Conservation (phyloP, 2,797 vertebrate species). For the Xiphophorus birchmanni region DNA sequence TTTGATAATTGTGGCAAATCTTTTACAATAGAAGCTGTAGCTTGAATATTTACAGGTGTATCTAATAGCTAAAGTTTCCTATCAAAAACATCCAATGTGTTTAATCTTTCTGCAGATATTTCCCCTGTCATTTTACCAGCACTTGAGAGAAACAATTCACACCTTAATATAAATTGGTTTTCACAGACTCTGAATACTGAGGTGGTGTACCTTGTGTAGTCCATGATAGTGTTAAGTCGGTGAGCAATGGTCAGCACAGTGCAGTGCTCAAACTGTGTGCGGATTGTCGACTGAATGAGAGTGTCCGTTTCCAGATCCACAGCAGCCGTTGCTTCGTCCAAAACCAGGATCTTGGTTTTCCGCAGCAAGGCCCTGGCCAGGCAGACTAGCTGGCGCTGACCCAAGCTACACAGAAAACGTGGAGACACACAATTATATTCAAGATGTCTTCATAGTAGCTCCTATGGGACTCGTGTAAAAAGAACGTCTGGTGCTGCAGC, state of each 20-base stretch:
- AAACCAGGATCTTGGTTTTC: constrained; percentile 91
- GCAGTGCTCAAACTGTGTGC: constrained; percentile 88
- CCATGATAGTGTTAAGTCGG: constrained; percentile 90
- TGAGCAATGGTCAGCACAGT: constrained; percentile 94
- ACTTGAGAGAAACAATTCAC: neutral
- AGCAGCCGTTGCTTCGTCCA: constrained; percentile 95
- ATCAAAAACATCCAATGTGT: neutral
- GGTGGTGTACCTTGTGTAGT: constrained; percentile 86
- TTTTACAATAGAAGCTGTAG: neutral
- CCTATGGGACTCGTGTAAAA: neutral
- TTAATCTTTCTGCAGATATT: neutral
- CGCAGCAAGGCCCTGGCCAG: constrained; percentile 91
- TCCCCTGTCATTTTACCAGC: neutral
- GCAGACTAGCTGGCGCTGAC: constrained; percentile 94
- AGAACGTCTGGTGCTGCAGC: constrained; percentile 6
- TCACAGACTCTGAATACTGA: neutral
- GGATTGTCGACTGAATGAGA: constrained; percentile 89
- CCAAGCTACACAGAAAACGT: constrained; percentile 81
- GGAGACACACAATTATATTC: constrained; percentile 19
- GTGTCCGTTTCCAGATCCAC: constrained; percentile 92
- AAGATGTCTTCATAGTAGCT: constrained; percentile 5
- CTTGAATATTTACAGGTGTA: neutral
- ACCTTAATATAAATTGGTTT: neutral
- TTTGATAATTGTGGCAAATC: neutral
- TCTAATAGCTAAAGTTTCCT: neutral